These are phyloP conservation scores for Hypomecis atomaria DNA, from an alignment of 2,888 invertebrate genomes.

Conservation along the genomic window DNA sequence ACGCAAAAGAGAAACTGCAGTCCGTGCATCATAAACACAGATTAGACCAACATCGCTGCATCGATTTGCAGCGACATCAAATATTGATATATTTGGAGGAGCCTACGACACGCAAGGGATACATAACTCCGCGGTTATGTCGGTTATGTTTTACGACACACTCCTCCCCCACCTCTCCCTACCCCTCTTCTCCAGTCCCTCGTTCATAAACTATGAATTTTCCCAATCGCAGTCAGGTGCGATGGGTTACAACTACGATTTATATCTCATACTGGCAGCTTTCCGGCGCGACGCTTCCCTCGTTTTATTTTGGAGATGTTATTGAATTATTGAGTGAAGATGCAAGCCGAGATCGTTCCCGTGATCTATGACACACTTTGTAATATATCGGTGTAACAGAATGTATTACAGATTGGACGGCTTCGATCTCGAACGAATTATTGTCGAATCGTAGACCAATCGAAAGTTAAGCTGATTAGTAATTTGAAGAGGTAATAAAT, in stretches of 20 bases:
- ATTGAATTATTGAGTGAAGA: slow-evolving; percentile 66
- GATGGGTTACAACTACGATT: slow-evolving; percentile 71
- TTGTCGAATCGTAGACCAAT: neutral
- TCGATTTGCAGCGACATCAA: slow-evolving; percentile 76
- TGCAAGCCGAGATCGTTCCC: slow-evolving; percentile 18
- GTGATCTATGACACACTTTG: slow-evolving; percentile 20
- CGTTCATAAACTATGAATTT: slow-evolving; percentile 79
- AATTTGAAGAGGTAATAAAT: too few relatives aligned
- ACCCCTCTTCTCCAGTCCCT: slow-evolving; percentile 31
- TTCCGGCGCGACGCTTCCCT: slow-evolving; percentile 53
- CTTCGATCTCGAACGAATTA: neutral
- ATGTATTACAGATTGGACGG: neutral
- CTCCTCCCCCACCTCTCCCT: slow-evolving; percentile 37
- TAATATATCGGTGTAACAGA: slow-evolving; percentile 6
- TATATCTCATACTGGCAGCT: slow-evolving; percentile 65
- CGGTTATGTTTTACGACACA: slow-evolving; percentile 62
- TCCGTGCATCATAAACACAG: slow-evolving; percentile 60
- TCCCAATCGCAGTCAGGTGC: slow-evolving; percentile 78
- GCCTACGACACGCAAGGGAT: slow-evolving; percentile 66
- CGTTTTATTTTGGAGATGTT: slow-evolving; percentile 60
- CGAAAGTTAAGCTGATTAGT: too few relatives aligned
- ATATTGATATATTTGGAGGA: slow-evolving; percentile 68
- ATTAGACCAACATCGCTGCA: slow-evolving; percentile 63
- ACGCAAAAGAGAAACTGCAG: slow-evolving; percentile 40
- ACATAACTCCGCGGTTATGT: slow-evolving; percentile 56